A percentile compares a stretch with the other conserved stretches of the same genome.
Evolutionary conservation across 2,113 vertebrate species (phyloP).

Genomic region (Zapornia atra): DNA sequence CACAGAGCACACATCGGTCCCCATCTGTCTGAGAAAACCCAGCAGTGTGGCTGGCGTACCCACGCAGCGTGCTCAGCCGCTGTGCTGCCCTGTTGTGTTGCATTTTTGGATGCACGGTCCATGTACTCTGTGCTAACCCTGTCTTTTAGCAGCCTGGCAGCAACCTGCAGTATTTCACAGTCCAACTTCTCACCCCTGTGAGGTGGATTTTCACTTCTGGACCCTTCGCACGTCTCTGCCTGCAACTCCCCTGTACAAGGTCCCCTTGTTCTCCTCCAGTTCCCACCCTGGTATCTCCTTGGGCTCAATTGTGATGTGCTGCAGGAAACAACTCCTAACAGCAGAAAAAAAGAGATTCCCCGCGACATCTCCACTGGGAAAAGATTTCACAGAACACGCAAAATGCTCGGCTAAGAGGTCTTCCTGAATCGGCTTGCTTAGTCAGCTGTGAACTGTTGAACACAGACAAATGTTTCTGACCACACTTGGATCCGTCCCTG

Average conservation of each 20-base stretch:
- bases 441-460: neutral
- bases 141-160: neutral
- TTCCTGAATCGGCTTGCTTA: neutral
- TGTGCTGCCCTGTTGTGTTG: fast-evolving
- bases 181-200: neutral
- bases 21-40: neutral
- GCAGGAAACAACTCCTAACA: neutral
- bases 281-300: neutral
- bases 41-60: fast-evolving
- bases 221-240: neutral
- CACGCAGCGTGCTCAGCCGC: neutral
- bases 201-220: neutral
- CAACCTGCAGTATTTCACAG: neutral
- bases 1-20: neutral
- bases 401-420: neutral
- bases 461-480: neutral
- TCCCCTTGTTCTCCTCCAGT: neutral
- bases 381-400: neutral
- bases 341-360: neutral
- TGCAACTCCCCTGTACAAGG: neutral
- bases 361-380: neutral
- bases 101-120: neutral
- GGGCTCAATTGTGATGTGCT: neutral
- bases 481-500: neutral
- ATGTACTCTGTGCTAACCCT: fast-evolving